phyloP scores from a whole-genome alignment of 1,140 invertebrate genomes.

The Drosophila truncata region DNA sequence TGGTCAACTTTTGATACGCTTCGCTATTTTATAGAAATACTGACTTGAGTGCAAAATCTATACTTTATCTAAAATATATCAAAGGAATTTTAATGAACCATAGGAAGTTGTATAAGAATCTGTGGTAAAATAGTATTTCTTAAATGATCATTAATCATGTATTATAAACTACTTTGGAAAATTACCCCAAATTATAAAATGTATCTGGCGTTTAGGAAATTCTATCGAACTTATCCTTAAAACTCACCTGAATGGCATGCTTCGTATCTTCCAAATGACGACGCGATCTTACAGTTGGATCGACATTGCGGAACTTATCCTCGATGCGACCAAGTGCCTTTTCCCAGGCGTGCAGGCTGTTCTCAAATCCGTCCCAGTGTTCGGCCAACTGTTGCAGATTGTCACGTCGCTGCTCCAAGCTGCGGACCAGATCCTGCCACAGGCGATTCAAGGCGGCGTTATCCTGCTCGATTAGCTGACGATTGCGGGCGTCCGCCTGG shows the following conservation, averaged over 20 bases:
- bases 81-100: no score
- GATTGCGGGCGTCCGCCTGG: slow-evolving; percentile 88
- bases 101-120: no score
- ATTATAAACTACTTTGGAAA: no score
- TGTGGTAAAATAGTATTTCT: no score
- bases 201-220: no score
- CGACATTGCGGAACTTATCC: slow-evolving; percentile 91
- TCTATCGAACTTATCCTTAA: no score
- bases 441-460: slow-evolving; percentile 88
- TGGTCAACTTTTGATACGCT: background rate
- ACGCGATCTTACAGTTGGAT: slow-evolving; percentile 90
- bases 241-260: slow-evolving; percentile 89
- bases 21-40: background rate
- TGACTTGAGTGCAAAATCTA: background rate
- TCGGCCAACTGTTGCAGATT: slow-evolving; percentile 89
- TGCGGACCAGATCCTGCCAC: slow-evolving; percentile 91
- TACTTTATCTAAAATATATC: background rate
- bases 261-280: slow-evolving; percentile 90
- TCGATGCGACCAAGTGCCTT: slow-evolving; percentile 88
- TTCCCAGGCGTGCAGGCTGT: slow-evolving; percentile 88
- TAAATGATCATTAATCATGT: no score
- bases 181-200: no score
- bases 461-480: slow-evolving; percentile 88
- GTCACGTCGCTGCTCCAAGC: slow-evolving; percentile 89
- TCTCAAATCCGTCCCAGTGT: slow-evolving; percentile 92